Base-by-base conservation (phyloP, 2,113 vertebrate species). In the Ceratotherium simum region DNA sequence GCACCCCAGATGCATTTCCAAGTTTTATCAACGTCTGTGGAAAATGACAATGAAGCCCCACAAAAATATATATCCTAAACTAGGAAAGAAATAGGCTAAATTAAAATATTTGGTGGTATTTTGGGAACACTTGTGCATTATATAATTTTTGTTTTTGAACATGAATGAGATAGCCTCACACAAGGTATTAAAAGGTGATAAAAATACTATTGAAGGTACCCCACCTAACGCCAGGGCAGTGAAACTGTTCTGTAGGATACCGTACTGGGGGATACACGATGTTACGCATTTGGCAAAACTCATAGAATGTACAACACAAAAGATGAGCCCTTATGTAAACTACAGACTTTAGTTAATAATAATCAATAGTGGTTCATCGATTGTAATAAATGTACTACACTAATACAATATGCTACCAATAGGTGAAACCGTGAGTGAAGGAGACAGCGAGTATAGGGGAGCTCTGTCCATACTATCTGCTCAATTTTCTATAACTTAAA, bases 141-240 rank as follows among this genome's bases (percentile, higher is more conserved):
- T 65, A 36, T 25, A 81, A 83, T 64, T 95, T 96, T 91, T 70
- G 23, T 93, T 39, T 91, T 86, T 89, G 29, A 93, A 73, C 16
- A 82, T 88, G 13, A 97, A 87, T 84, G 62, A 82, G 23, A 58
- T 78, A 58, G 2, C 17, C n/a, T 78, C 21, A 81, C 5, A 13
- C 33, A 90, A 51, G 6, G 1, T 65, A n/a, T 62, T 76, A 54
- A 67, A 83, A 92, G 27, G 69, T 92, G 73, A 76, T 88, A 64
- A 67, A 75, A 56, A 80, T 65, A 46, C 9, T 39, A 29, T 21
- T 72, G 36, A 54, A 94, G n/a, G 3, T 93, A 85, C 54, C 54
- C 67, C 79, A 48, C 23, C 21, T 48, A 70, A 92, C 85, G 14
- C 31, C 21, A 69, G 31, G 5, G 25, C 70, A 46, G 31, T 39